Conservation (phyloP, 2,113 vertebrate genomes). For the Melanostigma gelatinosum region DNA sequence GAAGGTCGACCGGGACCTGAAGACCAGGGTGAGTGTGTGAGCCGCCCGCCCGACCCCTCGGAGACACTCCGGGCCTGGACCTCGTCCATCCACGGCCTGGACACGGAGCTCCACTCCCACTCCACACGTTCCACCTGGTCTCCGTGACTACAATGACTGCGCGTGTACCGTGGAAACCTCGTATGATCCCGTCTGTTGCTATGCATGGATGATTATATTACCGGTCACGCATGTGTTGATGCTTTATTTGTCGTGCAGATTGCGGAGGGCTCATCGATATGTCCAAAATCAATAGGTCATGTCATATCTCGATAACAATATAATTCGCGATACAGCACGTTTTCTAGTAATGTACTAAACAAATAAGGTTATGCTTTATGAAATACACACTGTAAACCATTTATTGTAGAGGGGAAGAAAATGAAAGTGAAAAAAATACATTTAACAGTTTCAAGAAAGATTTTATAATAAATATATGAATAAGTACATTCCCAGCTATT, state of each 20-base stretch:
- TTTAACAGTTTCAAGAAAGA: neutral
- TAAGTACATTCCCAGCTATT: no score
- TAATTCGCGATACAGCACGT: neutral
- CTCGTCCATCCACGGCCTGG: neutral
- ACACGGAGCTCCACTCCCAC: neutral
- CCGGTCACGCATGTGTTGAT: no score
- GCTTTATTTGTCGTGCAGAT: neutral
- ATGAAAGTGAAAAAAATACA: no score
- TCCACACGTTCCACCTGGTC: neutral
- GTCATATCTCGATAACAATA: no score
- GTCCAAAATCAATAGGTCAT: neutral
- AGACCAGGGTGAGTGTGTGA: conserved; percentile 6
- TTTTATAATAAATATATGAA: no score
- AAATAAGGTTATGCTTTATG: neutral
- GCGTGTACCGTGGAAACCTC: no score
- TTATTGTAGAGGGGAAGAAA: neutral
- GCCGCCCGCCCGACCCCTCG: neutral
- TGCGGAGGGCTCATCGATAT: neutral
- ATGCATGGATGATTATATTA: no score
- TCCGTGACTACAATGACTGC: neutral
- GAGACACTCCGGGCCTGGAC: neutral
- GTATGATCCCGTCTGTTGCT: no score
- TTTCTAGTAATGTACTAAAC: neutral
- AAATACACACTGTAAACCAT: neutral
- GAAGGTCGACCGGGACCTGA: conserved; percentile 22